Percentiles rank a stretch among this genome's conserved stretches.
phyloP scores from a whole-genome alignment of 2,113 vertebrate genomes.

The Aegypius monachus region DNA sequence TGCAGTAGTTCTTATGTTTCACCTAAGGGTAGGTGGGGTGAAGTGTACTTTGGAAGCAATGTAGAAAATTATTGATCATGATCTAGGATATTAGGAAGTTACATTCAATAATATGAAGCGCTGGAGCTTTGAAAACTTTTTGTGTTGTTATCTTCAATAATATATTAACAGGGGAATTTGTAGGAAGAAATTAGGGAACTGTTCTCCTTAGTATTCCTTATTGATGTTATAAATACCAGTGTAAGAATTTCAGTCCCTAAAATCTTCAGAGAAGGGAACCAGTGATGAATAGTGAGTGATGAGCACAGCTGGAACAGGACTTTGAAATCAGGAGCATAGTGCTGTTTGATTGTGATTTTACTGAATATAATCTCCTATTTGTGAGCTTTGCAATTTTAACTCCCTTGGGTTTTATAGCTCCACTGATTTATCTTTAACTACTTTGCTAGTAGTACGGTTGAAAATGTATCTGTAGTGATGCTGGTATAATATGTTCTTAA shows the following conservation, averaged over 20 bases:
- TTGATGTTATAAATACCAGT: background rate
- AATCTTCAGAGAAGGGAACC: background rate
- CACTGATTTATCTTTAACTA: slow-evolving; percentile 1
- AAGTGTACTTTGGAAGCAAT: background rate
- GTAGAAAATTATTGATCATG: background rate
- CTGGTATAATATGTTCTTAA: background rate
- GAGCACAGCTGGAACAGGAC: slow-evolving; percentile 23
- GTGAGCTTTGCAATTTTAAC: slow-evolving; percentile 15
- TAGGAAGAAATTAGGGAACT: background rate
- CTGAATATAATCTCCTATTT: slow-evolving; percentile 18
- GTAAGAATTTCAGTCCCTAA: background rate
- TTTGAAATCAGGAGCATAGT: slow-evolving; percentile 34
- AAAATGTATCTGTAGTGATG: background rate
- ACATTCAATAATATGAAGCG: background rate
- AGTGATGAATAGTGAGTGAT: slow-evolving; percentile 38
- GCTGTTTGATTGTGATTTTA: slow-evolving; percentile 52
- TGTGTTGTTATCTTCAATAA: background rate
- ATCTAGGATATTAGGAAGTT: background rate
- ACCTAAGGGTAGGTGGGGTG: background rate
- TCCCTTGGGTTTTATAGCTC: background rate
- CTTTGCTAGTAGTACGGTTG: background rate
- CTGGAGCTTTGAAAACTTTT: background rate
- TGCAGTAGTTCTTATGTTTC: background rate
- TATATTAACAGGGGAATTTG: background rate
- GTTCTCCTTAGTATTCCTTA: background rate